Evolutionary conservation across 2,888 invertebrate species (phyloP), one percentile per base, ranked within the genome.

Genomic region (Drosophila quinaria): DNA sequence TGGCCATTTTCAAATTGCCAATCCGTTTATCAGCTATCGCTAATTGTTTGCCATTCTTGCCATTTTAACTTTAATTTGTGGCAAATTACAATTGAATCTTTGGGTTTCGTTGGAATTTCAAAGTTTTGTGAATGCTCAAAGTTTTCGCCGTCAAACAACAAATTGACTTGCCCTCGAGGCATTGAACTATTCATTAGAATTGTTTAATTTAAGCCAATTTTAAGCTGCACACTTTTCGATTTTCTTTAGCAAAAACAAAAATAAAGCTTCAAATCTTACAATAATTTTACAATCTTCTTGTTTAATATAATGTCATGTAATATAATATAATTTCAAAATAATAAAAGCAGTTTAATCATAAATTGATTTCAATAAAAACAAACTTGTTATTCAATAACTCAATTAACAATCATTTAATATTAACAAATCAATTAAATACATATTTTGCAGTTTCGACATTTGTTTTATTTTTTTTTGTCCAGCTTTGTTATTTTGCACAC

Each of bases 31-130:
- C 25, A 51, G 37, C 54, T 46, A 65, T 59, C 46, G 59, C 49
- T 74, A 69, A 69, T 74, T 63, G 55, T 44, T 56, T 39, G 55
- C 31, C 67, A 56, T 55, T 70, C 70, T 35, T 25, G 25, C 25
- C 44, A 46, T 42, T 49, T 58, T 47, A 15, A 17, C 11, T 11
- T 49, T 31, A 58, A 17, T 35, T 52, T 42, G 50, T 22, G 3
- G 33, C 22, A 41, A 42, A 37, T 44, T 22, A 47, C 47, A 61
- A 72, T 73, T 61, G 56, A 56, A 66, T 19, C 37, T 35, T 51
- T 44, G 33, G 47, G 46, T 5, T 25, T 4, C 29, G 29, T 17
- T 15, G 5, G 29, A 9, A 15, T 31, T 46, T 39, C 10, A 51
- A 61, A 33, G 52, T 58, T 50, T 19, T 2, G 15, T 49, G 50